Conservation (phyloP, 2,797 vertebrate genomes). For the Botia almorhae region DNA sequence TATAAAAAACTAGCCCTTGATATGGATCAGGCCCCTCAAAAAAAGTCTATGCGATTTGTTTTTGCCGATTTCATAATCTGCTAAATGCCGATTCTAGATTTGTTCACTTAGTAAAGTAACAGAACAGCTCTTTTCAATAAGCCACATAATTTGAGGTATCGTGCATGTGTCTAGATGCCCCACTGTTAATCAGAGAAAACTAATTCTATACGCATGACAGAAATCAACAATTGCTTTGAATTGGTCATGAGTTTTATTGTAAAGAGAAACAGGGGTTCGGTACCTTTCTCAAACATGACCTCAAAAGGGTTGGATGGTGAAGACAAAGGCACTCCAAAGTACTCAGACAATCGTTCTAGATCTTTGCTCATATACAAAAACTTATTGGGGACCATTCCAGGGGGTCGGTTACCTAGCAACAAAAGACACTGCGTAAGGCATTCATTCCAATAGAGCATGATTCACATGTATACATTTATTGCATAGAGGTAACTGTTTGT, state of each 20-base stretch:
- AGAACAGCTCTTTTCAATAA: too few species aligned
- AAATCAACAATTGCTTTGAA: not conserved
- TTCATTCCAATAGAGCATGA: not conserved
- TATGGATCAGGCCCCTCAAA: too few species aligned
- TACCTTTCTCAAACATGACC: conserved; percentile 10
- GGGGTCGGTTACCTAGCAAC: conserved; percentile 1
- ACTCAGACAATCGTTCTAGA: not conserved
- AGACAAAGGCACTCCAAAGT: conserved; percentile 5
- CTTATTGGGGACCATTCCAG: conserved; percentile 1
- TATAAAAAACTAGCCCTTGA: too few species aligned
- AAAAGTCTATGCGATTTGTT: too few species aligned
- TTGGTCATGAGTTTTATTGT: not conserved
- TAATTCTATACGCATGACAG: not conserved
- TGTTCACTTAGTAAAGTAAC: too few species aligned
- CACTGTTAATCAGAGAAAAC: too few species aligned
- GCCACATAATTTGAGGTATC: too few species aligned
- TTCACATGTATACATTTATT: too few species aligned
- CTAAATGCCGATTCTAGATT: too few species aligned
- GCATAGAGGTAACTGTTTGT: too few species aligned
- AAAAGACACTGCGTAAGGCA: not conserved
- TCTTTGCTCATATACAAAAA: not conserved
- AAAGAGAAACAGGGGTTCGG: not conserved
- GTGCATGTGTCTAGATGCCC: too few species aligned
- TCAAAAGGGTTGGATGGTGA: not conserved
- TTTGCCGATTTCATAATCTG: too few species aligned